Evolutionary conservation across 2,113 vertebrate species (phyloP).

Genomic region (Hippocampus abdominalis): DNA sequence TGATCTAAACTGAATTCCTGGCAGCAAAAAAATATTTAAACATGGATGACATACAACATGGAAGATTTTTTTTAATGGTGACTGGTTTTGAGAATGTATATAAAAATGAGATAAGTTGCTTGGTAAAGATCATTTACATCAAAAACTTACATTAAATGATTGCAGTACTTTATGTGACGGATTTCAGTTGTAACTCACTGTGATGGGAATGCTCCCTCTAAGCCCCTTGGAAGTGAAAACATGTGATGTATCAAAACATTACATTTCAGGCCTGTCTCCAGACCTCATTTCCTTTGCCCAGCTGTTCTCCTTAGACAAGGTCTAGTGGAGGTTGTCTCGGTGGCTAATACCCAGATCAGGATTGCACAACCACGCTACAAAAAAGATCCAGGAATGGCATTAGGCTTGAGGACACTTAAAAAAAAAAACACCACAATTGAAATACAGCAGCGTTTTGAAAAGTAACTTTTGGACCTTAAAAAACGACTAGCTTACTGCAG

Average conservation of each 20-base stretch:
- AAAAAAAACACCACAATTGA: neutral
- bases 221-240: constrained; percentile 26
- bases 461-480: neutral
- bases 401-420: neutral
- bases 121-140: neutral
- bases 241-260: constrained; percentile 41
- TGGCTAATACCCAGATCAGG: constrained; percentile 19
- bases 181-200: neutral
- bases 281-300: constrained; percentile 44
- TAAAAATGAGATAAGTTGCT: neutral
- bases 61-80: neutral
- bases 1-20: constrained; percentile 40
- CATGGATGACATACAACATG: neutral
- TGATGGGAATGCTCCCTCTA: constrained; percentile 15
- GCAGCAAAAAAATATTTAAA: constrained; percentile 16
- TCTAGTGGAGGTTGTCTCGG: constrained; percentile 22
- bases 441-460: neutral
- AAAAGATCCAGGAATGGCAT: constrained; percentile 7
- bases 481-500: neutral
- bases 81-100: neutral
- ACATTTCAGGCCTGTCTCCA: constrained; percentile 35
- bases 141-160: neutral
- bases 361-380: constrained; percentile 1
- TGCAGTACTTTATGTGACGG: neutral
- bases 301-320: constrained; percentile 49